A percentile compares a stretch with the other conserved stretches of the same genome.
These are phyloP conservation scores for Marisa cornuarietis DNA, from an alignment of 1,140 invertebrate genomes.

Conservation along the genomic window DNA sequence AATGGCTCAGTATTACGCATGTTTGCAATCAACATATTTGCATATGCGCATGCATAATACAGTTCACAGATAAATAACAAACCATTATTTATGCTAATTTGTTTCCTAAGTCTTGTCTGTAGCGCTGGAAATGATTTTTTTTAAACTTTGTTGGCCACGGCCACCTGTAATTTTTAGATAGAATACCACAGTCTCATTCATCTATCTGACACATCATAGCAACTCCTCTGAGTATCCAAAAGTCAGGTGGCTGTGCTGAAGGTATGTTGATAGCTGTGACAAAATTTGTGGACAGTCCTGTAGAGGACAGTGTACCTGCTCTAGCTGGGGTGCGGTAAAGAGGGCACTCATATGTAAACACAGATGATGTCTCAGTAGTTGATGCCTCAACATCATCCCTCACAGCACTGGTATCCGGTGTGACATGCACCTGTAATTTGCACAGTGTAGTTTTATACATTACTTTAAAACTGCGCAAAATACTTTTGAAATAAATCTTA, in stretches of 20 bases:
- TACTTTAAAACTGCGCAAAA: too few species aligned
- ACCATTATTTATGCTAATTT: too few species aligned
- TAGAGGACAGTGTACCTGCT: constrained; percentile 84
- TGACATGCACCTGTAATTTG: constrained; percentile 10
- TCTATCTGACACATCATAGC: constrained; percentile 61
- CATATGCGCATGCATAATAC: too few species aligned
- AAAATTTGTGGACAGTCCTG: constrained; percentile 87
- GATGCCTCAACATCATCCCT: background rate
- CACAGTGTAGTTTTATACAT: too few species aligned
- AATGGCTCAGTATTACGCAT: too few species aligned
- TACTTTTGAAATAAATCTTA: too few species aligned
- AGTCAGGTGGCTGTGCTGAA: constrained; percentile 49
- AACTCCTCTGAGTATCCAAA: constrained; percentile 62
- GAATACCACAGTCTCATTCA: constrained; percentile 38
- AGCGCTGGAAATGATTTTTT: too few species aligned
- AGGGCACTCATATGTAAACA: constrained; percentile 74
- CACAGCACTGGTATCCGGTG: background rate
- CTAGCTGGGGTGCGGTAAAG: constrained; percentile 84
- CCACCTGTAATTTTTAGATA: too few species aligned
- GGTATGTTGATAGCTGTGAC: constrained; percentile 69
- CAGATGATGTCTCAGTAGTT: background rate
- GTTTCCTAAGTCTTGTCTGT: too few species aligned
- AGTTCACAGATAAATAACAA: too few species aligned
- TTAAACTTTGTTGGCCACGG: too few species aligned
- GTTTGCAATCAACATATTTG: too few species aligned